Conservation (phyloP, 2,797 vertebrate species). For the Rhabdomys pumilio region DNA sequence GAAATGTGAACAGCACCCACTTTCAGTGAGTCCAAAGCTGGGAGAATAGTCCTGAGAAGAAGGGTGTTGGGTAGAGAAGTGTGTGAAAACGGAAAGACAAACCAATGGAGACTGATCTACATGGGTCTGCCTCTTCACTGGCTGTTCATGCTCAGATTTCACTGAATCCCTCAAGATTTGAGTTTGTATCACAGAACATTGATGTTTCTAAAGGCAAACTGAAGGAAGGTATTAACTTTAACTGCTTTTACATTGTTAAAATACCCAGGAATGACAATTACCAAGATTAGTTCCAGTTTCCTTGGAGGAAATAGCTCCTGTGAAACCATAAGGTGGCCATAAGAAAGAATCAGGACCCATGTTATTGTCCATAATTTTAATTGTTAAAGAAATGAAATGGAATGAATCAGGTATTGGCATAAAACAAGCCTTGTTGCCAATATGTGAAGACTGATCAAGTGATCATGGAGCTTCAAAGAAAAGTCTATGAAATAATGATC, state of each 20-base stretch:
- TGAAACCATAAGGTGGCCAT: neutral
- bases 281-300: neutral
- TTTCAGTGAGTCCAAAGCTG: neutral
- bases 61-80: neutral
- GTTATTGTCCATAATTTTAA: neutral
- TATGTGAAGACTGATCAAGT: neutral
- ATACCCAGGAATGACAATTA: neutral
- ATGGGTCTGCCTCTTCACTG: neutral
- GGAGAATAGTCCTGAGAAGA: neutral
- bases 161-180: neutral
- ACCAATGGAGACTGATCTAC: neutral
- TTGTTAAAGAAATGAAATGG: neutral
- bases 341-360: neutral
- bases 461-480: neutral
- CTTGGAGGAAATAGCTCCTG: neutral
- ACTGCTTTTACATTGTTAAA: neutral
- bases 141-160: neutral
- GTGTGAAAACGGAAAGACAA: neutral
- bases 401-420: neutral
- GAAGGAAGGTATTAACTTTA: neutral
- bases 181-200: neutral
- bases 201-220: neutral
- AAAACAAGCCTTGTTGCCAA: neutral
- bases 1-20: neutral
- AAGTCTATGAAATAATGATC: constrained; percentile 55